Conservation (phyloP, 1,140 invertebrate species). For the Zophobas atratus region DNA sequence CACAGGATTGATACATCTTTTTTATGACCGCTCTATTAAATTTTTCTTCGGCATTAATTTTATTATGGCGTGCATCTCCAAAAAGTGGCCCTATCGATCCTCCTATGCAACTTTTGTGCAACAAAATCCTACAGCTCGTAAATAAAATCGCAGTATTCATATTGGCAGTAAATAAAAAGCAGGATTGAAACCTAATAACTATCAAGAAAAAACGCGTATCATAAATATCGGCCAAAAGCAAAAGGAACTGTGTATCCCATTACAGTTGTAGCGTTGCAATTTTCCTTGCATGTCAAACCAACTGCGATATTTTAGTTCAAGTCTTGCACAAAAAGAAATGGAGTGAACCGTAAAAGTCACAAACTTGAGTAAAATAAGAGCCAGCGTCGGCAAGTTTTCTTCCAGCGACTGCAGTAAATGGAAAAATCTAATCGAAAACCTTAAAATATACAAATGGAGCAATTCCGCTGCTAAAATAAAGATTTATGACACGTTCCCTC, state of each 20-base stretch:
- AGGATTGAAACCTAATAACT: slow-evolving; percentile 25
- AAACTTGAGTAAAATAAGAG: slow-evolving; percentile 56
- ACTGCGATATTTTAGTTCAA: slow-evolving; percentile 20
- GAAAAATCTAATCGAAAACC: slow-evolving; percentile 6
- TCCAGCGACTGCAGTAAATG: slow-evolving; percentile 52
- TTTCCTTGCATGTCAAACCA: slow-evolving; percentile 20
- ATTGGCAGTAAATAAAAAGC: slow-evolving; percentile 16
- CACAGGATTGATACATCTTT: slow-evolving; percentile 16
- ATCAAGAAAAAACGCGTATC: slow-evolving; percentile 15
- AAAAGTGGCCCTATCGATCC: background rate
- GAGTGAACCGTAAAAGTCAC: slow-evolving; percentile 53
- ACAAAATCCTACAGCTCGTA: slow-evolving; percentile 7
- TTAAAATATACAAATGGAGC: slow-evolving; percentile 16
- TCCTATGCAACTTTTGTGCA: slow-evolving; percentile 3
- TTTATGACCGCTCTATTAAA: slow-evolving; percentile 33
- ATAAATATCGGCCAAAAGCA: slow-evolving; percentile 12
- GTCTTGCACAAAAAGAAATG: slow-evolving; percentile 43
- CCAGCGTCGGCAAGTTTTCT: slow-evolving; percentile 52
- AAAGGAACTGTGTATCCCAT: slow-evolving; percentile 28
- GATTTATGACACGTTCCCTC: slow-evolving; percentile 4
- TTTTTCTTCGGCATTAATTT: slow-evolving; percentile 27
- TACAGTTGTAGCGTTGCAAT: slow-evolving; percentile 17
- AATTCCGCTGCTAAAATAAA: background rate
- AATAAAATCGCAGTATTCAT: slow-evolving; percentile 11
- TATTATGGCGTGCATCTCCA: background rate